Base-by-base conservation (phyloP, 1,140 invertebrate species). In the Aphelenchoides besseyi region DNA sequence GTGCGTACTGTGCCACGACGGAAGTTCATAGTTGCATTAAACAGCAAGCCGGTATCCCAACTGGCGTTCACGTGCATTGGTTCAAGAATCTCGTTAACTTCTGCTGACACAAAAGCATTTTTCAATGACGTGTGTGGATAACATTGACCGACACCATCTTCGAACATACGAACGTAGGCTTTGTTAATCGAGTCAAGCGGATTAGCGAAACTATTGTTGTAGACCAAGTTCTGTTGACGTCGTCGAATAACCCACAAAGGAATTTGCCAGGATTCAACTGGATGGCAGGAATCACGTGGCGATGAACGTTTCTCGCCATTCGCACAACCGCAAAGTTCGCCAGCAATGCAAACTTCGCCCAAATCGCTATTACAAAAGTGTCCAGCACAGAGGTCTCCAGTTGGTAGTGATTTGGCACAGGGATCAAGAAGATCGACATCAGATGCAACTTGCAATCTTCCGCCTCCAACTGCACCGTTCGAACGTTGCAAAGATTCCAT, bases 81-180 rank as follows among this genome's bases (percentile, higher is more conserved):
- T 55, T 83, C 78, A 5, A 79, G 29, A 62, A 84, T 84, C 18
- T 83, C 82, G 61, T 84, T 84, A 8, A 83, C 83, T 71, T 83
- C 82, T 23, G 76, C 76, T 32, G 71, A 70, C 26, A 83, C 81
- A 64, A 84, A 83, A 1, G 80, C 74, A 62, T 79, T 77, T 28
- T 74, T 79, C 1, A 83, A 71, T 23, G 59, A 41, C 23, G 82
- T 83, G 41, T 83, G 78, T 12, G 82, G 82, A 68, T 83, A 83
- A 61, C 82, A 81, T 67, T 83, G 70, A 26, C 59, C 68, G 18
- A 83, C 74, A 52, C 82, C 82, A 3, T 71, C 62, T 54, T 83
- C 82, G 37, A 83, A 81, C 18, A 57, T 32, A 16, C 72, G 41
- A n/a, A 78, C 77, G 55, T 78, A 83, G 33, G 83, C 55, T 61